Evolutionary conservation across 2,797 vertebrate genomes (phyloP).

Genomic region (Trachurus trachurus): DNA sequence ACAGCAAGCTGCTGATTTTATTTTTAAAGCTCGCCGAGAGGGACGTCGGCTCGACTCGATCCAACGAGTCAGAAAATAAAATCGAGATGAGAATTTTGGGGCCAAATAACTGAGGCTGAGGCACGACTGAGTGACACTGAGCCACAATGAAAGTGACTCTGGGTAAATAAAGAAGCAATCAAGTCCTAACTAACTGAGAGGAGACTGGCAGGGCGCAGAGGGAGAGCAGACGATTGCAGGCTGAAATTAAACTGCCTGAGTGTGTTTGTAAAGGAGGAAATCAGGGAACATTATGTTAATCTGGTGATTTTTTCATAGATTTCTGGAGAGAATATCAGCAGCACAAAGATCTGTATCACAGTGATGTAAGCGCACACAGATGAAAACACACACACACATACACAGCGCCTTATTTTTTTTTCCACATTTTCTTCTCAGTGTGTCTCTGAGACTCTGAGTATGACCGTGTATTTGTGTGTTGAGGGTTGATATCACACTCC

Average conservation of each 20-base stretch:
- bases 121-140: neutral
- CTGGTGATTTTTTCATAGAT: conserved; percentile 22
- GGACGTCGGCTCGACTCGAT: conserved; percentile 7
- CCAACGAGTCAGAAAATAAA: conserved; percentile 23
- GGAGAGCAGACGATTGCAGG: neutral
- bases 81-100: conserved; percentile 16
- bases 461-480: neutral
- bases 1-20: conserved; percentile 5
- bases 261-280: conserved; percentile 22
- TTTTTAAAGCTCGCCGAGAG: conserved; percentile 16
- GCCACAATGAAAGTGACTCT: conserved; percentile 22
- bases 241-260: neutral
- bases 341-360: conserved; percentile 2
- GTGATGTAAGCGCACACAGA: neutral
- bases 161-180: conserved; percentile 46
- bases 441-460: neutral
- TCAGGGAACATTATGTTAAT: conserved; percentile 27
- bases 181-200: conserved; percentile 13
- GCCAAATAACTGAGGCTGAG: neutral
- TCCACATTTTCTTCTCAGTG: neutral
- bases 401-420: neutral
- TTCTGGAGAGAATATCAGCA: conserved; percentile 16
- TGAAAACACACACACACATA: neutral
- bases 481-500: neutral
- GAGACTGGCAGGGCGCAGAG: conserved; percentile 14